These are phyloP conservation scores for Mesocricetus auratus DNA, from an alignment of 2,113 vertebrate genomes.

Conservation along the genomic window DNA sequence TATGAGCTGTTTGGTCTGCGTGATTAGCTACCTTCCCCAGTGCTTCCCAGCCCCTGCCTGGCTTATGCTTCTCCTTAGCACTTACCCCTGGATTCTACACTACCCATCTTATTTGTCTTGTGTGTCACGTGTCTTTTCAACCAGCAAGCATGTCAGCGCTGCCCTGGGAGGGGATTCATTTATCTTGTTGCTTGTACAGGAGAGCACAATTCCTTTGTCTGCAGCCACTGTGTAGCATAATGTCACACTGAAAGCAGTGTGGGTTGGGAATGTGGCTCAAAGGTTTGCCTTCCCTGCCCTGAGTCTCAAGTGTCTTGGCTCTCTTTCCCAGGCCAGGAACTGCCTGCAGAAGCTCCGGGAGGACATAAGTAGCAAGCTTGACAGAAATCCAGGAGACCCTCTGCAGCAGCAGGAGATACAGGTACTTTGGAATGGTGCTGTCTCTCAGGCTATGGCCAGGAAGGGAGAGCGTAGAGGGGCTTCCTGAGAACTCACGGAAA, in stretches of 20 bases:
- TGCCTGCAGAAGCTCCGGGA: slow-evolving; percentile 87
- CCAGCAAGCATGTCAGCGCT: not conserved
- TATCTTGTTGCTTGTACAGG: not conserved
- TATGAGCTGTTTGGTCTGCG: not conserved
- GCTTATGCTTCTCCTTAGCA: not conserved
- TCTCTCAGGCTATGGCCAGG: not conserved
- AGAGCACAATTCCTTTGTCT: not conserved
- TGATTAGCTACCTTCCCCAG: not conserved
- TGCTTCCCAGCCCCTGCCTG: not conserved
- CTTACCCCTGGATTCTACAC: not conserved
- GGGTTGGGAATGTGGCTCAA: not conserved
- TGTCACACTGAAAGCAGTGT: not conserved
- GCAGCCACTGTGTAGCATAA: not conserved
- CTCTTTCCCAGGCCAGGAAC: slow-evolving; percentile 85
- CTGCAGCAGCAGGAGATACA: slow-evolving; percentile 66
- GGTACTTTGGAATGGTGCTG: slow-evolving; percentile 53
- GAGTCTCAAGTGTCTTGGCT: slow-evolving; percentile 75
- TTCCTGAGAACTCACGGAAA: not conserved
- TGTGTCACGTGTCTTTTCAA: not conserved
- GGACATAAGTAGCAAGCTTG: slow-evolving; percentile 86
- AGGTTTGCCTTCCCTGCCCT: not conserved
- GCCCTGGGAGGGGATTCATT: not conserved
- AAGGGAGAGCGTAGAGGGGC: not conserved
- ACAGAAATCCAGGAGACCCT: slow-evolving; percentile 74
- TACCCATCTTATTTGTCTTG: not conserved